phyloP scores from a whole-genome alignment of 1,140 invertebrate species.

The Daktulosphaira vitifoliae region DNA sequence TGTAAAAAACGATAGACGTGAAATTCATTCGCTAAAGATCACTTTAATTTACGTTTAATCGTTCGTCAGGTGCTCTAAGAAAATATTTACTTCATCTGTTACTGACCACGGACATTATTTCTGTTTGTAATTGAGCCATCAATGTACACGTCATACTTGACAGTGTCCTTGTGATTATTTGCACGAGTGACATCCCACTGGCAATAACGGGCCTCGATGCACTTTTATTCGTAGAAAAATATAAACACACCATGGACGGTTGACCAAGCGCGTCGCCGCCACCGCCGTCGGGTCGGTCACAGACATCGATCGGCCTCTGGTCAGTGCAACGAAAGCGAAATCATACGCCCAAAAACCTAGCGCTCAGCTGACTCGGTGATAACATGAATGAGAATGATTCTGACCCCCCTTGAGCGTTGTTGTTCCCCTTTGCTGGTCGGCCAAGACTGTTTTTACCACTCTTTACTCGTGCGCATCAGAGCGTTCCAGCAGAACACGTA shows the following conservation, averaged over 20 bases:
- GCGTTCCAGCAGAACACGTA: conserved; percentile 19
- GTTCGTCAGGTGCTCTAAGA: no score
- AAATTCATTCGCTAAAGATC: no score
- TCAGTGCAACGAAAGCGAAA: conserved; percentile 28
- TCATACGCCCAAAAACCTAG: conserved; percentile 3
- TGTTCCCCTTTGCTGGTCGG: background rate
- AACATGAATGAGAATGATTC: conserved; percentile 21
- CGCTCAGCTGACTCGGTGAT: background rate
- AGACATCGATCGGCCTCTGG: conserved; percentile 22
- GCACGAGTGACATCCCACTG: background rate
- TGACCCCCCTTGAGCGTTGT: background rate
- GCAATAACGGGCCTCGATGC: conserved; percentile 6
- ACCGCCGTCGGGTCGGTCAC: background rate
- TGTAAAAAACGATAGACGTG: no score
- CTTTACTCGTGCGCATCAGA: conserved; percentile 32
- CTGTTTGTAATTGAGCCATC: no score
- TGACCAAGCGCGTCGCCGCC: conserved; percentile 21
- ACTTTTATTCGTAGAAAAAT: conserved; percentile 5
- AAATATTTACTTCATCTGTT: no score
- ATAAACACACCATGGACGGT: conserved; percentile 9
- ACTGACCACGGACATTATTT: no score
- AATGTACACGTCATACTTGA: no score
- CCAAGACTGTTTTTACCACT: conserved; percentile 21
- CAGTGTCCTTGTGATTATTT: background rate
- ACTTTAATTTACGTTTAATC: no score